phyloP scores from a whole-genome alignment of 2,113 vertebrate species.

The Xenopus borealis region DNA sequence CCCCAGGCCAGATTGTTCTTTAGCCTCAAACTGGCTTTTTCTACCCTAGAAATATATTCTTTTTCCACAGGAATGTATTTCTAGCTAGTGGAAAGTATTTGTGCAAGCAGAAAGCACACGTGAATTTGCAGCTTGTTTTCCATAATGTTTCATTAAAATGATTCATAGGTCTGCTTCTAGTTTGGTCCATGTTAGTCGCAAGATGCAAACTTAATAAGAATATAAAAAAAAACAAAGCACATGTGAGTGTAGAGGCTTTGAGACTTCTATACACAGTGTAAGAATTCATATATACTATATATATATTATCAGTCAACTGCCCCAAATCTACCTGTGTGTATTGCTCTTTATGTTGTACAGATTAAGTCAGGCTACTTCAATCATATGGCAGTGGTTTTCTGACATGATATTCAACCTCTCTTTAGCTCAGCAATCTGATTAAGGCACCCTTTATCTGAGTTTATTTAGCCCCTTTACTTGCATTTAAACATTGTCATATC shows the following conservation, averaged over 20 bases:
- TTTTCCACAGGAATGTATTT: constrained; percentile 31
- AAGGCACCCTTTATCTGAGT: too few species aligned
- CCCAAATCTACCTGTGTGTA: too few species aligned
- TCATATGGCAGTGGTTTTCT: too few species aligned
- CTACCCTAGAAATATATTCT: constrained; percentile 2
- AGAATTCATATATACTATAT: too few species aligned
- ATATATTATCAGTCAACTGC: too few species aligned
- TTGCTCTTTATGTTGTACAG: too few species aligned
- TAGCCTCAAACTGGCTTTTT: background rate
- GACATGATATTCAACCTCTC: too few species aligned
- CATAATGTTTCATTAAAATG: constrained; percentile 36
- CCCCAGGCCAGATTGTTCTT: background rate
- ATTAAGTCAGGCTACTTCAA: too few species aligned
- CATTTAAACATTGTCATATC: too few species aligned
- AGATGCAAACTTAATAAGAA: constrained; percentile 35
- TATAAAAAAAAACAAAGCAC: constrained; percentile 35
- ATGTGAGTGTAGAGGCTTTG: constrained; percentile 17
- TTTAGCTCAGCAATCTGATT: too few species aligned
- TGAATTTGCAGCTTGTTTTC: constrained; percentile 32
- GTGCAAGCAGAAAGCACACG: constrained; percentile 1
- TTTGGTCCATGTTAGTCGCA: constrained; percentile 26
- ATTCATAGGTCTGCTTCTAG: constrained; percentile 37
- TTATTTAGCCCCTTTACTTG: too few species aligned
- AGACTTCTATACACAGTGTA: too few species aligned
- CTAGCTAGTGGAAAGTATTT: constrained; percentile 23